Percentiles rank a stretch among this genome's conserved stretches.
Evolutionary conservation across 2,888 invertebrate genomes (phyloP).

Genomic region (Gymnoscelis rufifasciata): DNA sequence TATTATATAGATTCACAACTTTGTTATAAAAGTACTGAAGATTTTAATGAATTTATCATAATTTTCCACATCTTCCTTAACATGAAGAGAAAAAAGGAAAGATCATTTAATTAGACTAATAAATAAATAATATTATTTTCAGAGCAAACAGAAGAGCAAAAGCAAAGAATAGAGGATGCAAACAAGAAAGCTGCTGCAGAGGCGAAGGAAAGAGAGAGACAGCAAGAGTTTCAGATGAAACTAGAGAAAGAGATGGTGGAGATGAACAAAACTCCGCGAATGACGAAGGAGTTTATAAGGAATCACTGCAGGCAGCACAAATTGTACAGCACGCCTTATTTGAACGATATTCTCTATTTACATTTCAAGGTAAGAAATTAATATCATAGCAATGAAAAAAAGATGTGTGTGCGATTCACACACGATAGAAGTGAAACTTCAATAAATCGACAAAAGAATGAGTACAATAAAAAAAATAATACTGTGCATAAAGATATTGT

Average conservation of each 20-base stretch:
- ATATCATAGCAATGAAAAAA: not conserved
- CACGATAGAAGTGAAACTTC: no score
- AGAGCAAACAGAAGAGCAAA: conserved; percentile 28
- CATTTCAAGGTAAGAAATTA: conserved; percentile 89
- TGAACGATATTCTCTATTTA: conserved; percentile 96
- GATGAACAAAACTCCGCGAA: conserved; percentile 64
- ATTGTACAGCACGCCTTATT: conserved; percentile 90
- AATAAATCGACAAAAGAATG: no score
- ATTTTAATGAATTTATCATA: no score
- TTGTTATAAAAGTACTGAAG: no score
- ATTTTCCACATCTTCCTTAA: no score
- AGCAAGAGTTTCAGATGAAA: conserved; percentile 49
- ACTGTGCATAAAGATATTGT: no score
- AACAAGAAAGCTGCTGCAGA: conserved; percentile 43
- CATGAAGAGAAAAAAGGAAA: no score
- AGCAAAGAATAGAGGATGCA: conserved; percentile 33
- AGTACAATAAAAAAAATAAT: no score
- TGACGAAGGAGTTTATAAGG: conserved; percentile 89
- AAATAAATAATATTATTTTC: no score
- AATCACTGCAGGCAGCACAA: conserved; percentile 91
- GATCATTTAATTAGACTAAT: no score
- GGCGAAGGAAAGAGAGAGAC: conserved; percentile 46
- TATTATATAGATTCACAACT: no score
- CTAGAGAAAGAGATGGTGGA: conserved; percentile 62
- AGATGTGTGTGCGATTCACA: no score